phyloP scores from a whole-genome alignment of 2,113 vertebrate genomes.

The Clinocottus analis region DNA sequence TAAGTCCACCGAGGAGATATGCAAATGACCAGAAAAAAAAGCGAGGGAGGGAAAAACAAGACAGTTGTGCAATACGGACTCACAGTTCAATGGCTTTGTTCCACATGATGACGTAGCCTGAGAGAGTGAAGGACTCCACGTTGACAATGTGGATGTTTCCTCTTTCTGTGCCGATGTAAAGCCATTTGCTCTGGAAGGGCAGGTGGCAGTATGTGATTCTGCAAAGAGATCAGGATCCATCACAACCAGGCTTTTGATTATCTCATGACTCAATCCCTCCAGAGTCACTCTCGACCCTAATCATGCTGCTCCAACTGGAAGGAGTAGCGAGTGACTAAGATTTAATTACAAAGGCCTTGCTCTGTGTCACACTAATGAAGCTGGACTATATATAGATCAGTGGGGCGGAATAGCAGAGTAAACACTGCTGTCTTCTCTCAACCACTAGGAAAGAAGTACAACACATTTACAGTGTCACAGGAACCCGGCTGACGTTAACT shows the following conservation, averaged over 20 bases:
- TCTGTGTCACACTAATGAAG: slow-evolving; percentile 72
- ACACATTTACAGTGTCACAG: slow-evolving; percentile 5
- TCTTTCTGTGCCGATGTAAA: slow-evolving; percentile 96
- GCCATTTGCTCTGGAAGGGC: slow-evolving; percentile 99
- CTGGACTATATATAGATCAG: slow-evolving; percentile 59
- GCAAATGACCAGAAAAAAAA: background rate
- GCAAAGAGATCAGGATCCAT: slow-evolving; percentile 69
- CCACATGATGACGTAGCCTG: slow-evolving; percentile 99
- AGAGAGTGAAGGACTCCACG: slow-evolving; percentile 99
- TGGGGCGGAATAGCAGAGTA: slow-evolving; percentile 19
- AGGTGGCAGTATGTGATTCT: slow-evolving; percentile 99
- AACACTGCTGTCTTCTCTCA: slow-evolving; percentile 52
- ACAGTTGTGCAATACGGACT: slow-evolving; percentile 77
- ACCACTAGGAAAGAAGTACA: background rate
- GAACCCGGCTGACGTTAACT: background rate
- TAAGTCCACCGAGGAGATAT: slow-evolving; percentile 26
- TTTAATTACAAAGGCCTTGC: slow-evolving; percentile 72
- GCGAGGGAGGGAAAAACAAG: background rate
- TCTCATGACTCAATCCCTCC: slow-evolving; percentile 49
- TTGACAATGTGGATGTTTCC: slow-evolving; percentile 99
- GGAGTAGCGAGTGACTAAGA: slow-evolving; percentile 59
- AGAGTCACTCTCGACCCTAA: slow-evolving; percentile 45
- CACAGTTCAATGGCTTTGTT: slow-evolving; percentile 99
- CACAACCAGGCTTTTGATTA: slow-evolving; percentile 63
- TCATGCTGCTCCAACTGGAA: slow-evolving; percentile 55